phyloP scores from a whole-genome alignment of 1,140 invertebrate genomes.

The Drosophila repletoides region DNA sequence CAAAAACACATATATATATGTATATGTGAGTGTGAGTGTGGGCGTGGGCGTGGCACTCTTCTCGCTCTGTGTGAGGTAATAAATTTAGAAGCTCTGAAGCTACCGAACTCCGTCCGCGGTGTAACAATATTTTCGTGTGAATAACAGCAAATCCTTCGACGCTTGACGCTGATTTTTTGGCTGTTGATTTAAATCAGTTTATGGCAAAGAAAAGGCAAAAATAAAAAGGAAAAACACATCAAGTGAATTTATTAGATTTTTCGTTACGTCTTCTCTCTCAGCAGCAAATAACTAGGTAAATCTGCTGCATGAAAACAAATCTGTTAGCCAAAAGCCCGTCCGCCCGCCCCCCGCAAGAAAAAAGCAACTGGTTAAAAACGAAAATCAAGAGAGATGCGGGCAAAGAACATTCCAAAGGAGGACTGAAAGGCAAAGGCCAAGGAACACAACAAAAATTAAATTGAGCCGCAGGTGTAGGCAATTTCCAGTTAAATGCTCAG shows the following conservation, averaged over 20 bases:
- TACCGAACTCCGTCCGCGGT: too few species aligned
- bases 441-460: slow-evolving; percentile 68
- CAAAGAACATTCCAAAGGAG: slow-evolving; percentile 8
- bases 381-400: not conserved
- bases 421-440: slow-evolving; percentile 25
- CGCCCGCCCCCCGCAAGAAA: too few species aligned
- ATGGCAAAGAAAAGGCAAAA: not conserved
- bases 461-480: slow-evolving; percentile 80
- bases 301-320: slow-evolving; percentile 28
- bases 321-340: slow-evolving; percentile 4
- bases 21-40: slow-evolving; percentile 11
- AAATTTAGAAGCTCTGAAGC: slow-evolving; percentile 47
- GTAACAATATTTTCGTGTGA: slow-evolving; percentile 43
- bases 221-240: slow-evolving; percentile 39
- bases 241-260: slow-evolving; percentile 57
- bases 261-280: slow-evolving; percentile 30
- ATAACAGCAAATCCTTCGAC: slow-evolving; percentile 60
- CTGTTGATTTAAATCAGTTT: slow-evolving; percentile 73
- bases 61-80: slow-evolving; percentile 24
- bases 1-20: not conserved
- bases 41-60: not conserved
- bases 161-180: slow-evolving; percentile 33
- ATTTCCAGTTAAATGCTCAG: slow-evolving; percentile 75
- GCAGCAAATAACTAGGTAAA: slow-evolving; percentile 55
- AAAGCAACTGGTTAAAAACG: slow-evolving; percentile 48